Percentiles rank a stretch among this genome's conserved stretches.
Evolutionary conservation across 2,888 invertebrate species (phyloP).

Genomic region (Trichogramma evanescens): DNA sequence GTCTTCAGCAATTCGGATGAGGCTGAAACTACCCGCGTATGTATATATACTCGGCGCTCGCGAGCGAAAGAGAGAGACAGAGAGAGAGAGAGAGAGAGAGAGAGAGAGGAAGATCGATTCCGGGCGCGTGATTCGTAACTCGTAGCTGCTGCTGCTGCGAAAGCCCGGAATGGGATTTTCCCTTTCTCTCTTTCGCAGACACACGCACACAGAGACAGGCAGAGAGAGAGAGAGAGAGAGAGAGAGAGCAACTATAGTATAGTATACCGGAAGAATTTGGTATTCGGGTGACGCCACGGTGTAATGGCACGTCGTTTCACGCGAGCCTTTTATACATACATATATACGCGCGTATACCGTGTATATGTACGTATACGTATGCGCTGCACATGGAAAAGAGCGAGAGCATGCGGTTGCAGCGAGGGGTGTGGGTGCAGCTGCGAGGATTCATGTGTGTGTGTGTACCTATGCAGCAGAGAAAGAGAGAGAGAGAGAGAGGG

Average conservation of each 20-base stretch:
- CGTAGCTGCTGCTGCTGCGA: neutral
- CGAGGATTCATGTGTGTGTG: neutral
- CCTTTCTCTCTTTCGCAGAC: neutral
- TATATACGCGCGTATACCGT: constrained; percentile 35
- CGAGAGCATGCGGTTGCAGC: neutral
- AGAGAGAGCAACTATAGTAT: no score
- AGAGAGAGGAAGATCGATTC: constrained; percentile 19
- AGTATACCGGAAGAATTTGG: constrained; percentile 30
- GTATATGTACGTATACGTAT: constrained; percentile 32
- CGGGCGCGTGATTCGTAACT: constrained; percentile 21
- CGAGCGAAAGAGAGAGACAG: neutral
- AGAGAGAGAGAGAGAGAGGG: no score
- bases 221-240: no score
- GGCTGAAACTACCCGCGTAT: neutral
- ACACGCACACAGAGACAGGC: neutral
- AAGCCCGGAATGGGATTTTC: constrained; percentile 12
- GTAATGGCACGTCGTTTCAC: constrained; percentile 38
- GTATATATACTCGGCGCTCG: neutral
- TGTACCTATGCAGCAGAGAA: neutral
- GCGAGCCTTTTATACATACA: constrained; percentile 35
- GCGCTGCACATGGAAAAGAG: neutral
- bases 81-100: constrained; percentile 9
- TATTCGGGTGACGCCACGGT: constrained; percentile 36
- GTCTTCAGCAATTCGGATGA: constrained; percentile 5
- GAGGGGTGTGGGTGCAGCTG: neutral